Conservation (phyloP, 2,113 vertebrate species). For the Chionodraco myersi region DNA sequence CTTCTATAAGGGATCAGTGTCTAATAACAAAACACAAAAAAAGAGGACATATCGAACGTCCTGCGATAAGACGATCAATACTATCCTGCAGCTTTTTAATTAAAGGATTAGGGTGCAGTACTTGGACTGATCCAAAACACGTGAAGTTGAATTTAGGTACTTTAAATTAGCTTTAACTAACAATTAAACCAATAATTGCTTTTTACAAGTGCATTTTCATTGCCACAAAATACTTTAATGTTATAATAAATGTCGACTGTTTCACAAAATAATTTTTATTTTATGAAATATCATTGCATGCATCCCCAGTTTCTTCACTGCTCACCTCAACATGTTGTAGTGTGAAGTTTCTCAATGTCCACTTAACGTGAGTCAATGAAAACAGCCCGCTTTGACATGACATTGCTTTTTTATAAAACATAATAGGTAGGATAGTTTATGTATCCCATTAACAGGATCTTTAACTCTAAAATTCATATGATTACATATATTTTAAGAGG, state of each 20-base stretch:
- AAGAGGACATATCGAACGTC: neutral
- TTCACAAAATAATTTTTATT: neutral
- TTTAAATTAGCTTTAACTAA: neutral
- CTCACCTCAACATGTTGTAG: neutral
- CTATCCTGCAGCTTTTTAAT: neutral
- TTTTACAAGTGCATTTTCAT: neutral
- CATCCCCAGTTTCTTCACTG: neutral
- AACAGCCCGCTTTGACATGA: neutral
- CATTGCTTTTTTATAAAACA: neutral
- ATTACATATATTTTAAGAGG: neutral
- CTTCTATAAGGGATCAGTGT: neutral
- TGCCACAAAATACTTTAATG: neutral
- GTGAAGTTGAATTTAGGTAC: neutral
- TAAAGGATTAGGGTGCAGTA: slow-evolving; percentile 4
- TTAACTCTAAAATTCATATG: neutral
- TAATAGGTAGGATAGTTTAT: no score
- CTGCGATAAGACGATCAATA: neutral
- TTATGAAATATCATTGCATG: neutral
- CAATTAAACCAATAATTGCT: neutral
- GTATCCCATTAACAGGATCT: neutral
- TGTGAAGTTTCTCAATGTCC: neutral
- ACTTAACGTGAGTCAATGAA: neutral
- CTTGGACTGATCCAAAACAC: neutral
- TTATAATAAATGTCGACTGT: neutral
- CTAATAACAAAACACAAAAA: neutral